phyloP scores from a whole-genome alignment of 2,797 vertebrate species.

The Alcedo quadribrachys region DNA sequence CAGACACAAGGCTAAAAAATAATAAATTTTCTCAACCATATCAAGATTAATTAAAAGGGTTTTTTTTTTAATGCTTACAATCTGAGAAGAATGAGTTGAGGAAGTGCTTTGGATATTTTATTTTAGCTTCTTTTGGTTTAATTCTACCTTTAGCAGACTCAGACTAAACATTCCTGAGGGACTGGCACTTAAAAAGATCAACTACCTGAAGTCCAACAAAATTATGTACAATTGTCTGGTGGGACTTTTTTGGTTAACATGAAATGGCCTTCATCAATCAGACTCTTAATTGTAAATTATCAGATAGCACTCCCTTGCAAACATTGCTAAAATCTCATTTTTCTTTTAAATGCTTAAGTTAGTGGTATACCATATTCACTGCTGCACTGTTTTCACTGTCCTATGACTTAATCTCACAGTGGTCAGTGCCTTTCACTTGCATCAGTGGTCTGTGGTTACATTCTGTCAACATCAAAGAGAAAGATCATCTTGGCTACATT shows the following conservation, averaged over 20 bases:
- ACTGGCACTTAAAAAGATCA: slow-evolving; percentile 32
- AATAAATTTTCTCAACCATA: background rate
- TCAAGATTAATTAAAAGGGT: background rate
- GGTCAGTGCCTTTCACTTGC: slow-evolving; percentile 55
- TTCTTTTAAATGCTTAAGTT: slow-evolving; percentile 25
- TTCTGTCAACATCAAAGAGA: slow-evolving; percentile 41
- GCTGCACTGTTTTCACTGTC: slow-evolving; percentile 6
- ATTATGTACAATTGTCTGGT: slow-evolving; percentile 12
- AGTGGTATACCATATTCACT: slow-evolving; percentile 15
- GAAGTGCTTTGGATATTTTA: background rate
- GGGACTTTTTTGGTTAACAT: slow-evolving; percentile 15
- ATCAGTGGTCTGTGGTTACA: slow-evolving; percentile 63
- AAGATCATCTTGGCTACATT: slow-evolving; percentile 22
- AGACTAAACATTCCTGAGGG: slow-evolving; percentile 13
- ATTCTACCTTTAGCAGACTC: slow-evolving; percentile 12
- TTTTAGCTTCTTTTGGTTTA: background rate
- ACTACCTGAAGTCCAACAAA: background rate
- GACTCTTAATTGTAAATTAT: slow-evolving; percentile 8
- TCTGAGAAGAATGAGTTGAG: background rate
- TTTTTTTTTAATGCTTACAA: background rate
- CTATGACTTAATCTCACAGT: slow-evolving; percentile 50
- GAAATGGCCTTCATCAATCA: slow-evolving; percentile 46
- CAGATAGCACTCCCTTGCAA: slow-evolving; percentile 14
- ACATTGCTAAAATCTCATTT: background rate
- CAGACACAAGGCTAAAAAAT: background rate